Evolutionary conservation across 1,140 invertebrate genomes (phyloP).

Genomic region (Delia radicum): DNA sequence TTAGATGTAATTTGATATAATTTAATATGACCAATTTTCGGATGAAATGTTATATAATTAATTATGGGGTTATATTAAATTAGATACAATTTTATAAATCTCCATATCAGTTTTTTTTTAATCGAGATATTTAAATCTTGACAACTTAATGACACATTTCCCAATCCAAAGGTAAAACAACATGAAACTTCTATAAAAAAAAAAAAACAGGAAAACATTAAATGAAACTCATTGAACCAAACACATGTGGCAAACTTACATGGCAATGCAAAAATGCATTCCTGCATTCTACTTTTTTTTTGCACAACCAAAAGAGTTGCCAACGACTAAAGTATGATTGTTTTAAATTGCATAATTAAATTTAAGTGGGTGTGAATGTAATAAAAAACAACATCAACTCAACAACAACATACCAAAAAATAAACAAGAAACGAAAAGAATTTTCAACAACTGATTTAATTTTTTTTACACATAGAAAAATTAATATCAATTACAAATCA

Average conservation of each 20-base stretch:
- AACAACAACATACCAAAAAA: neutral
- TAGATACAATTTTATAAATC: too few species aligned
- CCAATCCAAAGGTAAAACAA: neutral
- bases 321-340: neutral
- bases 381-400: too few species aligned
- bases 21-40: too few species aligned
- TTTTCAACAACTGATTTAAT: neutral
- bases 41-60: too few species aligned
- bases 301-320: neutral
- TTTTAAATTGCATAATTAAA: neutral
- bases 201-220: neutral
- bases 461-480: neutral
- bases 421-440: neutral
- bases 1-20: too few species aligned
- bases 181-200: neutral
- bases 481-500: constrained; percentile 19
- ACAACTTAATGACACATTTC: neutral
- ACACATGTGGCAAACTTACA: neutral
- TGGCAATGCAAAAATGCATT: neutral
- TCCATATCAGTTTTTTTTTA: too few species aligned
- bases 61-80: too few species aligned
- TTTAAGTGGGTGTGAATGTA: neutral
- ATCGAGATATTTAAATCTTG: neutral
- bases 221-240: neutral
- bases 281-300: neutral